Conservation (phyloP, 2,113 vertebrate genomes). For the Carollia perspicillata region DNA sequence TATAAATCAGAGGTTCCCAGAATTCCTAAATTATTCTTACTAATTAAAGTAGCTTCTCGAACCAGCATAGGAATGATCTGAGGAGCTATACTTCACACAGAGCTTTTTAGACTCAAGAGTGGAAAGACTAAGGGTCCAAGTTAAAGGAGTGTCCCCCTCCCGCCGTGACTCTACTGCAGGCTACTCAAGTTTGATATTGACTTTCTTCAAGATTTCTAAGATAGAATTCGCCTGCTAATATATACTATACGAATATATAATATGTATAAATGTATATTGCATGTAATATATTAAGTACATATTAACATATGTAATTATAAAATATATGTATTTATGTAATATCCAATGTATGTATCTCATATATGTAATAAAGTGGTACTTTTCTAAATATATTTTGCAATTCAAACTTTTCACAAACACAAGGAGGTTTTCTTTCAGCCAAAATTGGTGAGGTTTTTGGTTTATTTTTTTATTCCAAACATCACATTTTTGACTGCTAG, state of each 20-base stretch:
- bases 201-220: not conserved
- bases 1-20: not conserved
- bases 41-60: not conserved
- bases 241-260: not conserved
- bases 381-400: conserved; percentile 21
- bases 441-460: not conserved
- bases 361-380: not conserved
- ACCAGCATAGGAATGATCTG: not conserved
- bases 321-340: too few relatives aligned
- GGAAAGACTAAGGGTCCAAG: not conserved
- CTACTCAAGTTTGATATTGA: not conserved
- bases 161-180: not conserved
- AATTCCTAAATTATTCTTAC: not conserved
- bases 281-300: not conserved
- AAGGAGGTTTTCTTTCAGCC: not conserved
- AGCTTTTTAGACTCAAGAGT: not conserved
- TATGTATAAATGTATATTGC: not conserved
- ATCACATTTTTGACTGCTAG: conserved; percentile 25
- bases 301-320: not conserved
- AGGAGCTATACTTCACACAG: not conserved
- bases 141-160: not conserved
- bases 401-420: not conserved
- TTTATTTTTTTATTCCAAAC: not conserved
- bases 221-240: not conserved
- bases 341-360: not conserved